Evolutionary conservation across 2,888 invertebrate species (phyloP).

Genomic region (Leptopilina drosophilae): DNA sequence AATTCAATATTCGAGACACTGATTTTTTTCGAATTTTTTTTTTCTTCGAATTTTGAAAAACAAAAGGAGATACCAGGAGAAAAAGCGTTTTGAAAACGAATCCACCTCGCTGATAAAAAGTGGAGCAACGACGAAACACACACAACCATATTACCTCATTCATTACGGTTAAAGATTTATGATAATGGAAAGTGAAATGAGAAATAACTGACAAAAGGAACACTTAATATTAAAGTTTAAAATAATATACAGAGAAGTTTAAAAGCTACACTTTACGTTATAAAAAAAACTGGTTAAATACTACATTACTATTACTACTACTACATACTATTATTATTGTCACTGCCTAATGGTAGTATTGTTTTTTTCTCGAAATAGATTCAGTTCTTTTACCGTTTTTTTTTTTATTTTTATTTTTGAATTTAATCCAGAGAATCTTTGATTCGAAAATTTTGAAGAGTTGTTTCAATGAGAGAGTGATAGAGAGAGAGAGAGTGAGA

Average conservation of each 20-base stretch:
- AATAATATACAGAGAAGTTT: constrained; percentile 73
- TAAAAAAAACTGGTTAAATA: constrained; percentile 52
- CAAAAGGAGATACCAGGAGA: background rate
- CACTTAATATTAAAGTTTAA: constrained; percentile 75
- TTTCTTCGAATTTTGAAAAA: background rate
- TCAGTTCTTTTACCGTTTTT: constrained; percentile 57
- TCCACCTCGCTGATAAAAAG: constrained; percentile 39
- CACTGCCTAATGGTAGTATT: constrained; percentile 56
- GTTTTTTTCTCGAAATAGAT: constrained; percentile 57
- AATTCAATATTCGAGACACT: no score
- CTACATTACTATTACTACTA: constrained; percentile 56
- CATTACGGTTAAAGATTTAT: constrained; percentile 75
- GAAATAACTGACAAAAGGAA: constrained; percentile 59
- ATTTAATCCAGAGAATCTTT: constrained; percentile 52
- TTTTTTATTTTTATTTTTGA: constrained; percentile 6
- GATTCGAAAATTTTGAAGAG: constrained; percentile 37
- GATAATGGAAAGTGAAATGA: constrained; percentile 67
- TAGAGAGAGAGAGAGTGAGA: background rate
- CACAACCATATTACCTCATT: constrained; percentile 77
- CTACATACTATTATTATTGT: constrained; percentile 60
- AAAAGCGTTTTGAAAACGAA: background rate
- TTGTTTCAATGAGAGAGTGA: constrained; percentile 31
- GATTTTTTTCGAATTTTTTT: background rate
- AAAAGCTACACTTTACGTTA: constrained; percentile 67
- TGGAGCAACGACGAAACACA: constrained; percentile 60